Conservation (phyloP, 2,888 invertebrate genomes). For the Pterobdella sp. region DNA sequence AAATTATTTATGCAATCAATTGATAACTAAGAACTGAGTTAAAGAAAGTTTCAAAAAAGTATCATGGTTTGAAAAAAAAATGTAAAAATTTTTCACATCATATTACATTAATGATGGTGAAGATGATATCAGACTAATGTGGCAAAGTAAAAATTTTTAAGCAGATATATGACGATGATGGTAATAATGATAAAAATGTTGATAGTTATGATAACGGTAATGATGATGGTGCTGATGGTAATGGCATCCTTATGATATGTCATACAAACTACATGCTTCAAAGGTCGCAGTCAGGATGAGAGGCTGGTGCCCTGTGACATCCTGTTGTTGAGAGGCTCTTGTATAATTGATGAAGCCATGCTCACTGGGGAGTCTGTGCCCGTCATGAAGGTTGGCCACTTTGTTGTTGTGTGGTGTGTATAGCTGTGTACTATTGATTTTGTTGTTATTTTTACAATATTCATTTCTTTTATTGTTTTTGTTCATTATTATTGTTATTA, state of each 20-base stretch:
- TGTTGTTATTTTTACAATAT: no score
- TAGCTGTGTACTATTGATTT: background rate
- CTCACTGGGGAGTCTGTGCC: slow-evolving; percentile 96
- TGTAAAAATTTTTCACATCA: background rate
- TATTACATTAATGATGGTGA: background rate
- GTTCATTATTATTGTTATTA: background rate
- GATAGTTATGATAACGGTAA: background rate
- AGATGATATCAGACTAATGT: background rate
- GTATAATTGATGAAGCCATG: slow-evolving; percentile 98
- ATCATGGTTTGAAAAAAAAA: background rate
- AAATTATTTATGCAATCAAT: background rate
- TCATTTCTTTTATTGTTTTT: no score
- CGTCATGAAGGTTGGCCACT: slow-evolving; percentile 69
- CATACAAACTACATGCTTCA: slow-evolving; percentile 9
- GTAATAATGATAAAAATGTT: no score
- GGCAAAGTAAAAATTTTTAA: background rate
- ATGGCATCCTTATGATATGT: background rate
- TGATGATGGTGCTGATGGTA: background rate
- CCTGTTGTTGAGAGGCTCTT: slow-evolving; percentile 81
- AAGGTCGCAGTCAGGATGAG: slow-evolving; percentile 73
- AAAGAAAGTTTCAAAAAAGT: no score
- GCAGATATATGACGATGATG: background rate
- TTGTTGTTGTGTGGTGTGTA: background rate
- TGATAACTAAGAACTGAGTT: background rate
- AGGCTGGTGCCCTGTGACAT: slow-evolving; percentile 90